These are phyloP conservation scores for Cephus nigrinus DNA, from an alignment of 2,888 invertebrate species.

Conservation along the genomic window DNA sequence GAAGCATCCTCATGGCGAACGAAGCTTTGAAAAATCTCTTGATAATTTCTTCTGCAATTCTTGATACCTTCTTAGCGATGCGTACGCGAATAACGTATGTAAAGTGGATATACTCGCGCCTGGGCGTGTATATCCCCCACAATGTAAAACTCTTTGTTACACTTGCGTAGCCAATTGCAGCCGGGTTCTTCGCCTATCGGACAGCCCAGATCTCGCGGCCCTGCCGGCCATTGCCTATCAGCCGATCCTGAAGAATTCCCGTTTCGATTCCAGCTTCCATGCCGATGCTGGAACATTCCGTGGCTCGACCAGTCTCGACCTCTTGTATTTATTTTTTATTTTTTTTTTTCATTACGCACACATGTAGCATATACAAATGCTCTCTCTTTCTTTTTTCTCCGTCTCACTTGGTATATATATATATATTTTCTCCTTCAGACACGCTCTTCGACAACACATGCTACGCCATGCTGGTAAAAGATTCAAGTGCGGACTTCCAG, in stretches of 20 bases:
- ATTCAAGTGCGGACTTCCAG: slow-evolving; percentile 69
- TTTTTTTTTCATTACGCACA: background rate
- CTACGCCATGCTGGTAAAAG: slow-evolving; percentile 70
- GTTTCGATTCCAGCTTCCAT: slow-evolving; percentile 10
- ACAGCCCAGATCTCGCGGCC: slow-evolving; percentile 51
- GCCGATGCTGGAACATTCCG: background rate
- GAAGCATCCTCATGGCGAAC: background rate
- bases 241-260: slow-evolving; percentile 19
- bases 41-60: background rate
- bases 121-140: slow-evolving; percentile 54
- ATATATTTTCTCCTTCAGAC: slow-evolving; percentile 62
- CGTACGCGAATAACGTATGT: background rate
- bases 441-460: slow-evolving; percentile 72
- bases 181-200: slow-evolving; percentile 41
- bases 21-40: background rate
- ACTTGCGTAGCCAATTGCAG: slow-evolving; percentile 59
- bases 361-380: background rate
- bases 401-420: slow-evolving; percentile 9
- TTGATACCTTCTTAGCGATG: background rate
- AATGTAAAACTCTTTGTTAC: slow-evolving; percentile 56
- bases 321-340: background rate
- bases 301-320: background rate
- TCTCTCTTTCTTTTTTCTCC: slow-evolving; percentile 14
- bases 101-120: slow-evolving; percentile 37
- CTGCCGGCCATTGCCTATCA: slow-evolving; percentile 26